phyloP scores from a whole-genome alignment of 1,140 invertebrate species.

The Drosophila grimshawi region DNA sequence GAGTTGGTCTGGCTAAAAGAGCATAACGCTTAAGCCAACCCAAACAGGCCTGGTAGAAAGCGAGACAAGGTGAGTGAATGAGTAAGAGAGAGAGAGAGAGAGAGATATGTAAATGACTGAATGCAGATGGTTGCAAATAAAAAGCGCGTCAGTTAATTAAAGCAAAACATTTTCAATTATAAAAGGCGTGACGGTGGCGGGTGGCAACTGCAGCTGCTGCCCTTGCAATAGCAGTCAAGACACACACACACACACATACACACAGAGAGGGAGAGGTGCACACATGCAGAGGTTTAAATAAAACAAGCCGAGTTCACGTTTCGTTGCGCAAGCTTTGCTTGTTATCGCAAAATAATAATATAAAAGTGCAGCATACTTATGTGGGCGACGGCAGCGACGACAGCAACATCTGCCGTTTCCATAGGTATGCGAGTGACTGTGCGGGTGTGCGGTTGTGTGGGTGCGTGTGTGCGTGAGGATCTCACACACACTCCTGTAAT shows the following conservation, averaged over 20 bases:
- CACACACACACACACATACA: conserved; percentile 8
- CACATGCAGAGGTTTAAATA: conserved; percentile 31
- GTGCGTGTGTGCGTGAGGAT: conserved; percentile 15
- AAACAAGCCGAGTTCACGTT: conserved; percentile 46
- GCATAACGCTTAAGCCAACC: conserved; percentile 15
- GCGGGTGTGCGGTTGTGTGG: conserved; percentile 5
- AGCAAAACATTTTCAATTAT: conserved; percentile 82
- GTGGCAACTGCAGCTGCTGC: conserved; percentile 29
- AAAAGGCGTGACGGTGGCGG: conserved; percentile 16
- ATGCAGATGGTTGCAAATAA: conserved; percentile 57
- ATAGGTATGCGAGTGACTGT: conserved; percentile 42
- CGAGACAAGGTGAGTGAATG: conserved; percentile 22
- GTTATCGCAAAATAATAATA: conserved; percentile 40
- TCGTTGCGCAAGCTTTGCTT: conserved; percentile 46
- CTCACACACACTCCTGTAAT: conserved; percentile 25
- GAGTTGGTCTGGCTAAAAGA: conserved; percentile 41
- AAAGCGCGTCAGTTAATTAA: conserved; percentile 73
- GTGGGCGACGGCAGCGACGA: conserved; percentile 41
- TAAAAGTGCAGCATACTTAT: conserved; percentile 65
- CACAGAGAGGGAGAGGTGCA: not conserved
- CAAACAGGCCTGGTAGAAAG: not conserved
- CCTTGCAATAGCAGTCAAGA: conserved; percentile 36
- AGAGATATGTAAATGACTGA: not conserved
- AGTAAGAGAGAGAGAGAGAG: too few relatives aligned
- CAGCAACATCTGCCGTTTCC: conserved; percentile 43